Evolutionary conservation across 2,797 vertebrate genomes (phyloP), one percentile per base, ranked within the genome.

Genomic region (Acipenser transmontanus): DNA sequence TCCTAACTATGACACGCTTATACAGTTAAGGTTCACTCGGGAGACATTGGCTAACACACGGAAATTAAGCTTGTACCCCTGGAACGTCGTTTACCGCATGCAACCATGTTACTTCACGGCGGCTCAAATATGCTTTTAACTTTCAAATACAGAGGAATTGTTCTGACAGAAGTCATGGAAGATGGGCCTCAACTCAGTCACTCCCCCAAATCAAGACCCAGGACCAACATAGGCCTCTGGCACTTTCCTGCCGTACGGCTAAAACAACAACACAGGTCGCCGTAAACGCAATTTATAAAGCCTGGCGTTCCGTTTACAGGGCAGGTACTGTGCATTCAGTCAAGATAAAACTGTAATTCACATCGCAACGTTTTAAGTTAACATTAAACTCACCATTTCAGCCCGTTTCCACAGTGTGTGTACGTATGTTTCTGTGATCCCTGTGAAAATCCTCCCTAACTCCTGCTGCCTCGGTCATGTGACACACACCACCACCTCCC

Each of bases 341-440:
- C 14, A 8, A 49, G 56, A 6, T 14, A 50, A 49, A 4, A 14
- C 47, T 66, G 8, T 9, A 6, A 9, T 8, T 20, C 48, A 34
- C 17, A 6, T 59, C 49, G 48, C 48, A 4, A 14, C 13, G 47
- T 7, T 50, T 49, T 49, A 8, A 9, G 56, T 61, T 66, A n/a
- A 9, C 6, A 13, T 61, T 60, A 60, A 34, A 71, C 70, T 71
- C 66, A 71, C 70, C 70, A 71, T 71, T 56, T 67, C 70, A 63
- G 66, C 50, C 62, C 50, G 62, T 54, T 50, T 67, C 66, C 66
- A 61, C 48, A 66, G 34, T 50, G 59, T 61, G 50, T 61, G 59
- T 61, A 8, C 64, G 62, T 63, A 61, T 65, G 54, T 34, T 34
- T 14, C 59, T 64, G 50, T 47, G 63, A 64, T 61, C 57, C 59